A percentile compares a stretch with the other conserved stretches of the same genome.
phyloP scores from a whole-genome alignment of 2,888 invertebrate species.

The Eristalinus aeneus region DNA sequence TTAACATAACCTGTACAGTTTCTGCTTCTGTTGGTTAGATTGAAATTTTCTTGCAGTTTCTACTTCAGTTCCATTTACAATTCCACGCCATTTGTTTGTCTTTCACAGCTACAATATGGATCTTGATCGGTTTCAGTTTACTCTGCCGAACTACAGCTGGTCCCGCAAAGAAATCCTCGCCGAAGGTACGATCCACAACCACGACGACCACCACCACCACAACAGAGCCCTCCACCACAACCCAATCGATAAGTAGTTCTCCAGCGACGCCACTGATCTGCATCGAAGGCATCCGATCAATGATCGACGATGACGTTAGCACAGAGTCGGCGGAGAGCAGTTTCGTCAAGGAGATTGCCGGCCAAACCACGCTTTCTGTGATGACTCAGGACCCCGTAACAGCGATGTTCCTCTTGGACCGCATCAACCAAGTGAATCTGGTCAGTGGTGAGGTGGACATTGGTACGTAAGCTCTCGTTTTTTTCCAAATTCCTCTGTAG shows the following conservation, averaged over 20 bases:
- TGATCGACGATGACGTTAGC: conserved; percentile 71
- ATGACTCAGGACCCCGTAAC: conserved; percentile 78
- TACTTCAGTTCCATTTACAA: background rate
- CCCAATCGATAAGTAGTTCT: conserved; percentile 64
- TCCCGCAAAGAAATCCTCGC: conserved; percentile 43
- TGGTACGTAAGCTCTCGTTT: conserved; percentile 73
- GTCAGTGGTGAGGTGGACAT: conserved; percentile 78
- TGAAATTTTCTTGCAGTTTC: background rate
- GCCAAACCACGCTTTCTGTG: conserved; percentile 78
- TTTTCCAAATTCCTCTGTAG: background rate
- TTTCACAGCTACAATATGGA: conserved; percentile 61
- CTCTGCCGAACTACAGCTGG: conserved; percentile 50
- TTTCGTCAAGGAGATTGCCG: conserved; percentile 77
- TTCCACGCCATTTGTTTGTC: background rate
- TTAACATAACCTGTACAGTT: no score
- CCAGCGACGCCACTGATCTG: conserved; percentile 76
- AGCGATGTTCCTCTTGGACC: conserved; percentile 79
- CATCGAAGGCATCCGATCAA: conserved; percentile 76
- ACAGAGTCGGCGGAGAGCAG: conserved; percentile 74
- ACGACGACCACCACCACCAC: conserved; percentile 58
- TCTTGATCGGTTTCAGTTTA: conserved; percentile 42
- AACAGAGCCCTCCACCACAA: conserved; percentile 45
- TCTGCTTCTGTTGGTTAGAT: no score
- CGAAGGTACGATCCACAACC: conserved; percentile 45
- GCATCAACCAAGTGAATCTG: conserved; percentile 78